Evolutionary conservation across 2,797 vertebrate species (phyloP).

Genomic region (Sarcoramphus papa): DNA sequence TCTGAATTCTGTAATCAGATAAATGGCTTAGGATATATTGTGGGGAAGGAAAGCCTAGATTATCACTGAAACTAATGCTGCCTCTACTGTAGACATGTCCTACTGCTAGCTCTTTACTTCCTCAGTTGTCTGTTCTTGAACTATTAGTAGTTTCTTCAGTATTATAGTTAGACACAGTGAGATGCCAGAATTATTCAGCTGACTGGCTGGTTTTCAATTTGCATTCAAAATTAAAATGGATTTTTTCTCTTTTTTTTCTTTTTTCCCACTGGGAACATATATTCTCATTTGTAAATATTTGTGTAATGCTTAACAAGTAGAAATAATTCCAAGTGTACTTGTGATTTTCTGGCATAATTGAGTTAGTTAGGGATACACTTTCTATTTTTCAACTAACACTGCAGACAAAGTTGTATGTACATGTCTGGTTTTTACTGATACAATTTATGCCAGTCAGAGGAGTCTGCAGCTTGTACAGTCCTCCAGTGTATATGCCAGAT

Average conservation of each 20-base stretch:
- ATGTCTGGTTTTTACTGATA: not conserved
- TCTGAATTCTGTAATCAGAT: constrained; percentile 2
- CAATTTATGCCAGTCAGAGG: not conserved
- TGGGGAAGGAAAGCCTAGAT: not conserved
- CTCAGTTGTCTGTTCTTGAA: not conserved
- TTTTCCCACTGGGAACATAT: not conserved
- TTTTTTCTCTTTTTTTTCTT: not conserved
- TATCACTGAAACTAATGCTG: not conserved
- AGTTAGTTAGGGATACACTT: not conserved
- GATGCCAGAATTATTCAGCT: not conserved
- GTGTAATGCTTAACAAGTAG: not conserved
- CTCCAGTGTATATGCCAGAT: not conserved
- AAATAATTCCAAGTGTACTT: not conserved
- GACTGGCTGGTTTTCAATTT: not conserved
- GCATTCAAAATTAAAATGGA: not conserved
- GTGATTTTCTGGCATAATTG: not conserved
- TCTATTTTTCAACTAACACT: not conserved
- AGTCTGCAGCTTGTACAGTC: not conserved
- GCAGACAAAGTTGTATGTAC: not conserved
- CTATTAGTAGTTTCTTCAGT: not conserved
- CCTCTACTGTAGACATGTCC: not conserved
- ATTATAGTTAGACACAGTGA: not conserved
- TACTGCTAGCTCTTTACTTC: not conserved
- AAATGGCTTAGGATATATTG: not conserved
- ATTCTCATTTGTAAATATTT: not conserved